A percentile compares a stretch with the other conserved stretches of the same genome.
These are phyloP conservation scores for Heliconius erato DNA, from an alignment of 2,888 invertebrate species.

Conservation along the genomic window DNA sequence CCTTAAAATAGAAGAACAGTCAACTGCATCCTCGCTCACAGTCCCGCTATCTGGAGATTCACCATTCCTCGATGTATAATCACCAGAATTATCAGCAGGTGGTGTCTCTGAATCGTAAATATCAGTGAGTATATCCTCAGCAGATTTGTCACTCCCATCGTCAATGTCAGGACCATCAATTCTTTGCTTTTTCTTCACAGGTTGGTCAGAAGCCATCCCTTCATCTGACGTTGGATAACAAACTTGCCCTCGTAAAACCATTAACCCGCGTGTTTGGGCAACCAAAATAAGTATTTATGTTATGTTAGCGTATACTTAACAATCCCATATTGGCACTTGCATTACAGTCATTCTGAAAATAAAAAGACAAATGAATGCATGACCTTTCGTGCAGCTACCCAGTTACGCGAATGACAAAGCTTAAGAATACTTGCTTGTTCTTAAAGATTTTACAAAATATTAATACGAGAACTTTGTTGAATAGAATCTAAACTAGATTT, in stretches of 20 bases:
- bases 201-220: slow-evolving; percentile 92
- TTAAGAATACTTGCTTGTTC: slow-evolving; percentile 59
- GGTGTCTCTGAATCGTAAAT: slow-evolving; percentile 77
- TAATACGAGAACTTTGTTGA: slow-evolving; percentile 5
- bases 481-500: background rate
- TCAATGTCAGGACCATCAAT: slow-evolving; percentile 88
- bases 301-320: slow-evolving; percentile 45
- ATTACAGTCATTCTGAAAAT: slow-evolving; percentile 69
- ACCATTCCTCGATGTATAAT: slow-evolving; percentile 75
- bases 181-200: slow-evolving; percentile 93
- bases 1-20: slow-evolving; percentile 76
- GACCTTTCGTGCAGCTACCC: slow-evolving; percentile 85
- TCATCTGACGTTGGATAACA: slow-evolving; percentile 84
- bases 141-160: slow-evolving; percentile 82
- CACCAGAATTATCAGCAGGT: slow-evolving; percentile 76
- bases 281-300: slow-evolving; percentile 43
- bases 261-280: slow-evolving; percentile 68
- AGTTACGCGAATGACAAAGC: slow-evolving; percentile 86
- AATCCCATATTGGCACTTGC: slow-evolving; percentile 36
- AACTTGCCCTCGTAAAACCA: slow-evolving; percentile 88
- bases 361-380: slow-evolving; percentile 79
- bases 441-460: slow-evolving; percentile 2
- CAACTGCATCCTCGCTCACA: slow-evolving; percentile 83
- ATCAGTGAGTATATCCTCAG: slow-evolving; percentile 80
- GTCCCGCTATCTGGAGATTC: slow-evolving; percentile 83